Evolutionary conservation across 2,888 invertebrate genomes (phyloP), one percentile per base, ranked within the genome.

Genomic region (Sinodicranocentrus sp.): DNA sequence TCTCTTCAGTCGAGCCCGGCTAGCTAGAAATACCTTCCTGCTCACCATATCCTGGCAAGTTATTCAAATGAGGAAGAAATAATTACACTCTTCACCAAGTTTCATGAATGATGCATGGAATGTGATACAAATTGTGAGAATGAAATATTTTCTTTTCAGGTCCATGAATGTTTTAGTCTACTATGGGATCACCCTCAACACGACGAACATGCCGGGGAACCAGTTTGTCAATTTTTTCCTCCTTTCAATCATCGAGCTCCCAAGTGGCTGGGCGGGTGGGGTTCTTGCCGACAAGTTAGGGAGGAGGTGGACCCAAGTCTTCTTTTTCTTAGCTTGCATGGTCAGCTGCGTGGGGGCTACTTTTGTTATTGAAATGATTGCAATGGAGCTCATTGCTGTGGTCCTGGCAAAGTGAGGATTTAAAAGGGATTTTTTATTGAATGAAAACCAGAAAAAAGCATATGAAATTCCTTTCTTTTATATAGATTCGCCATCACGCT

Each of bases 211-310:
- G 89, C 92, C 92, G 71, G 93, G 93, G 44, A 94, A 94, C 90
- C 94, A 94, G 17, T 94, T 93, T 89, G 88, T 94, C 84, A 94
- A 94, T 90, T 94, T 93, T 90, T 92, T 94, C 77, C 92, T 92
- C 89, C 93, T 94, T 90, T 92, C 93, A 75, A 89, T 93, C 43
- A 93, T 93, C 25, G 94, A 94, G 90, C 90, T 94, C 44, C 80
- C 80, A 3, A 44, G 57, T 21, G 80, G 80, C 6, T 71, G 65
- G 54, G 48, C 48, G 6, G 80, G 80, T 13, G 80, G 80, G 10
- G 28, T 80, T 8, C 39, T 80, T 5, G 70, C 72, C 1, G 80
- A 80, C n/a, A 80, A 67, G 23, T 13, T 72, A 25, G 80, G 80
- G 13, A 52, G 80, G 93, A 93, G 92, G 76, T 91, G 92, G 89